phyloP scores from a whole-genome alignment of 1,140 invertebrate species.

The Leptinotarsa undecemlineata region DNA sequence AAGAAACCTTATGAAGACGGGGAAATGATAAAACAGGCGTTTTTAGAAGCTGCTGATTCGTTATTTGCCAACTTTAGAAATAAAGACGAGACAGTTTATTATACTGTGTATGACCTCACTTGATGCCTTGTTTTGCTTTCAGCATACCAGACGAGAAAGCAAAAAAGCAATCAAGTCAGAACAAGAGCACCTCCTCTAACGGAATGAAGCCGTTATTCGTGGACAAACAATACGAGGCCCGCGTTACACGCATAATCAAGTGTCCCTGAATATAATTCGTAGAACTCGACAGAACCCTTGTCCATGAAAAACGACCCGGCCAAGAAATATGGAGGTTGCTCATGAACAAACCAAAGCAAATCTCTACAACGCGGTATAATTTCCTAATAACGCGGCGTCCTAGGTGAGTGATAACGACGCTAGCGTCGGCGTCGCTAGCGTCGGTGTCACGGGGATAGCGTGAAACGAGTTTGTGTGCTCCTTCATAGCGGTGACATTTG shows the following conservation, averaged over 20 bases:
- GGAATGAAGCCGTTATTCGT: not conserved
- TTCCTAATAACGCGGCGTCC: not conserved
- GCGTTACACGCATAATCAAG: constrained; percentile 2
- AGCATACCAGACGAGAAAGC: no score
- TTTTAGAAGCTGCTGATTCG: no score
- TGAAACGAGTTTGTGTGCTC: no score
- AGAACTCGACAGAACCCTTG: not conserved
- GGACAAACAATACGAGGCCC: not conserved
- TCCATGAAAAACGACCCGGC: not conserved
- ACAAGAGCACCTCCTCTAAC: not conserved
- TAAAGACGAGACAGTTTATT: no score
- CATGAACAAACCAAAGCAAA: constrained; percentile 5
- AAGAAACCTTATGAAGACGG: no score
- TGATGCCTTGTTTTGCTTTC: no score
- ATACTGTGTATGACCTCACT: no score
- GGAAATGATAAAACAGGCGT: no score
- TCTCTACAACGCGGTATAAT: not conserved
- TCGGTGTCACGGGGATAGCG: no score
- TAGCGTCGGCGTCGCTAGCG: not conserved
- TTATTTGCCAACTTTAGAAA: no score
- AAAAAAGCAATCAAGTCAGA: no score
- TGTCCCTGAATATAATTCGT: not conserved
- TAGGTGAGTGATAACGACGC: not conserved
- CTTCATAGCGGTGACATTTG: no score
- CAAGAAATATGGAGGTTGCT: not conserved